Percentiles rank a stretch among this genome's conserved stretches.
phyloP scores from a whole-genome alignment of 1,140 invertebrate species.

The Lepidurus packardi region DNA sequence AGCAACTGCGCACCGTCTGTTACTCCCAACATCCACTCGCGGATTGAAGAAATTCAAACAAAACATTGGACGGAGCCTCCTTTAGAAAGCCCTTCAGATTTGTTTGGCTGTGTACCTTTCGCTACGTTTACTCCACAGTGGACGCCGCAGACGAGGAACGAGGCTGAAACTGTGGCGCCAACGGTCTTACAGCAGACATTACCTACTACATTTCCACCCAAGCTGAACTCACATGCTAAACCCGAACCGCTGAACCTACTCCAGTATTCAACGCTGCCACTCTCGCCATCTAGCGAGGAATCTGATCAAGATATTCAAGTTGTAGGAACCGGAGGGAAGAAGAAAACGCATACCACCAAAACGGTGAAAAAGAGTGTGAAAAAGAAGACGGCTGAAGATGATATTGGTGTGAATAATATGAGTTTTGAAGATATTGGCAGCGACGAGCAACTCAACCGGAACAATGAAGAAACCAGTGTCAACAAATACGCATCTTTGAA shows the following conservation, averaged over 20 bases:
- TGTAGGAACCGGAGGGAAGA: slow-evolving; percentile 45
- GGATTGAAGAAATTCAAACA: slow-evolving; percentile 28
- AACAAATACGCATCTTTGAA: slow-evolving; percentile 59
- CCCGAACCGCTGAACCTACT: slow-evolving; percentile 39
- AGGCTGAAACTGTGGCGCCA: slow-evolving; percentile 35
- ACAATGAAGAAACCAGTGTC: slow-evolving; percentile 50
- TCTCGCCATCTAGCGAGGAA: slow-evolving; percentile 36
- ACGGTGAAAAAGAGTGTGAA: slow-evolving; percentile 48
- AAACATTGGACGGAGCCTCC: neutral
- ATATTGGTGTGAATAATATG: slow-evolving; percentile 65
- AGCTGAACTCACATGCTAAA: slow-evolving; percentile 40
- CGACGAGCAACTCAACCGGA: slow-evolving; percentile 53
- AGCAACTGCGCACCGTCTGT: slow-evolving; percentile 36
- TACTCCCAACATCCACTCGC: slow-evolving; percentile 35
- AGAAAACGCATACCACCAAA: slow-evolving; percentile 49
- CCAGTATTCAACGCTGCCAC: slow-evolving; percentile 25
- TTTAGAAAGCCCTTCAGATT: slow-evolving; percentile 44
- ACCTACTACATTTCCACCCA: slow-evolving; percentile 40
- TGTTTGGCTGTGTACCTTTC: slow-evolving; percentile 59
- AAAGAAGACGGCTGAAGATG: slow-evolving; percentile 41
- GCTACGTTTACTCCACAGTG: slow-evolving; percentile 45
- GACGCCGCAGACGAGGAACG: slow-evolving; percentile 35
- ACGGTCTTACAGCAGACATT: slow-evolving; percentile 38
- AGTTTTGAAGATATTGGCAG: slow-evolving; percentile 71
- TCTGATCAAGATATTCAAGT: slow-evolving; percentile 34